Evolutionary conservation across 64 coral and sea anemone genomes (phyloP), one percentile per base, ranked within the genome.

Genomic region (Platygyra sinensis): DNA sequence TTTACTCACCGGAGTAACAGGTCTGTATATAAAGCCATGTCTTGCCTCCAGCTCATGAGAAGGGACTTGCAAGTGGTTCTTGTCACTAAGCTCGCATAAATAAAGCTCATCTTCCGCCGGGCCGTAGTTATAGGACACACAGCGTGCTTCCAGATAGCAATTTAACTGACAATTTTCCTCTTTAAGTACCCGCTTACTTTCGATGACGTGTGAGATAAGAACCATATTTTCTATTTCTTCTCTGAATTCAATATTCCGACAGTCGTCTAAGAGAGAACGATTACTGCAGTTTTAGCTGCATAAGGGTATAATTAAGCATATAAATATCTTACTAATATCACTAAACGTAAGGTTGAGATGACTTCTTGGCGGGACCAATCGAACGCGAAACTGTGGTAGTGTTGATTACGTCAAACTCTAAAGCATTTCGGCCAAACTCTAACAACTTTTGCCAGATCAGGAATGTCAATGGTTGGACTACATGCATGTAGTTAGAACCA

Each of bases 51-150:
- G 18, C 19, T 76, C 18, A 9, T 36, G 24, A 17, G 74, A 46
- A 19, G 87, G 30, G 55, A 63, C 74, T 76, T 62, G 52, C 29
- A 77, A 62, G 20, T 77, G 73, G 5, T 76, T 49, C 8, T 27
- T 77, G 52, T 77, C 33, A 62, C 19, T 78, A 11, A 88, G 74
- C 19, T 88, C 87, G n/a, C 87, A 88, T 17, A 65, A 2, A 20
- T 29, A 62, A 10, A 33, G 1, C 31, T 19, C 76, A 39, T 64
- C 20, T 30, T 62, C 28, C 18, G 46, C 27, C 2, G 73, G 73
- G n/a, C 87, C 87, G 30, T 63, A 49, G 50, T 88, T 88, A 29
- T 88, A 88, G 9, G 87, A 88, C 57, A 88, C 87, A 46, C 87
- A 88, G 2, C 10, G 28, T 9, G 60, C 13, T 24, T 88, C 52